These are phyloP conservation scores for Agrochola litura DNA, from an alignment of 2,888 invertebrate genomes.

Conservation along the genomic window DNA sequence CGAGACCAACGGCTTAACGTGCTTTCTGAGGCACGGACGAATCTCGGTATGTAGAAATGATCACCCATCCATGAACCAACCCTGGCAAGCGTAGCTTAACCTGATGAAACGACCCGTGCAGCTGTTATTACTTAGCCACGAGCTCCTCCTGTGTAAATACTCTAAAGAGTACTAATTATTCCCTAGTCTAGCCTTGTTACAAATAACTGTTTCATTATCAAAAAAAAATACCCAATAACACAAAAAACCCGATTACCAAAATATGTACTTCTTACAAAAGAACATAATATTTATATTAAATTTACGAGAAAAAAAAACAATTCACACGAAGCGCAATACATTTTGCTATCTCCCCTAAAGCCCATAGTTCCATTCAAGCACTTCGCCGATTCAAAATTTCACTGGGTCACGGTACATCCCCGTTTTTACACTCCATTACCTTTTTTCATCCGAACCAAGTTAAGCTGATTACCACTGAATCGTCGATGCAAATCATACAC, in stretches of 20 bases:
- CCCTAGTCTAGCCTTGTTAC: background rate
- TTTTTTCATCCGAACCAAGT: slow-evolving; percentile 80
- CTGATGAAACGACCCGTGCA: too few relatives aligned
- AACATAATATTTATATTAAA: too few relatives aligned
- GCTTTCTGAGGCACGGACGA: too few relatives aligned
- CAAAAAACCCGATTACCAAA: background rate
- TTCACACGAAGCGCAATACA: background rate
- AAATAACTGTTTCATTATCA: background rate
- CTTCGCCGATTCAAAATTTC: slow-evolving; percentile 60
- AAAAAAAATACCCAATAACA: background rate
- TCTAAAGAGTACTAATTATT: background rate
- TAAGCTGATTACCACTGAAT: slow-evolving; percentile 84
- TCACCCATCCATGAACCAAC: too few relatives aligned
- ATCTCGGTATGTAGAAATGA: too few relatives aligned
- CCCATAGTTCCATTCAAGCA: slow-evolving; percentile 48
- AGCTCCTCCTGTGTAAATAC: too few relatives aligned
- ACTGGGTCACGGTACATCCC: slow-evolving; percentile 61
- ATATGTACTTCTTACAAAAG: background rate
- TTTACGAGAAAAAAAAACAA: background rate
- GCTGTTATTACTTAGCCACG: too few relatives aligned
- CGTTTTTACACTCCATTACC: slow-evolving; percentile 83
- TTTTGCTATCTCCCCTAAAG: slow-evolving; percentile 41
- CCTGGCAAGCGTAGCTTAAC: too few relatives aligned
- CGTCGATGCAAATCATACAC: slow-evolving; percentile 76
- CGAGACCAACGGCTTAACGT: too few relatives aligned